phyloP scores from a whole-genome alignment of 1,140 invertebrate genomes.

The Hylaeus volcanicus region DNA sequence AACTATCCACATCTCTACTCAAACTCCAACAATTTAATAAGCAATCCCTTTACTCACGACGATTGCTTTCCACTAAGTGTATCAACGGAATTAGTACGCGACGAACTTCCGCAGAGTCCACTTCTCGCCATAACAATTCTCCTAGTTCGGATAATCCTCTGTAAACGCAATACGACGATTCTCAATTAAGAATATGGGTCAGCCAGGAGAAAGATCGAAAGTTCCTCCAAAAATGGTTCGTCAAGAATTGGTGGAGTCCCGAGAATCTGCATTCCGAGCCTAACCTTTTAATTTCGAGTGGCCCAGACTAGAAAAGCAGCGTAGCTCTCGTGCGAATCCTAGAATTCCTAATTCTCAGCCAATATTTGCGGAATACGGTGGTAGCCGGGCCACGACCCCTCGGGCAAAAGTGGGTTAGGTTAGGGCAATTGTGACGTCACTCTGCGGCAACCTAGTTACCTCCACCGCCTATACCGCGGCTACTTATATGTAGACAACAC shows the following conservation, averaged over 20 bases:
- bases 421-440: conserved; percentile 66
- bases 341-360: conserved; percentile 49
- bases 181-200: not conserved
- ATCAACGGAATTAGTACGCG: no score
- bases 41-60: no score
- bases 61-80: no score
- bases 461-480: conserved; percentile 17
- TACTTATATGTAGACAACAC: conserved; percentile 56
- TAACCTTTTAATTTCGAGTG: conserved; percentile 6
- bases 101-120: no score
- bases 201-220: not conserved
- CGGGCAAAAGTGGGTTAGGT: conserved; percentile 57
- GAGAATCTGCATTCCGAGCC: conserved; percentile 17
- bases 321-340: not conserved
- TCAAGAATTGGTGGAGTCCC: no score
- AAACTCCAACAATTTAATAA: no score
- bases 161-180: not conserved
- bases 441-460: conserved; percentile 68
- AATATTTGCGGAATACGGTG: conserved; percentile 55
- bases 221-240: not conserved
- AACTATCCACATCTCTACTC: no score
- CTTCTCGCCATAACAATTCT: no score
- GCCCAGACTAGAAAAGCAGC: not conserved
- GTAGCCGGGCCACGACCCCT: conserved; percentile 25
- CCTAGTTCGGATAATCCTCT: not conserved